Conservation (phyloP, 1,140 invertebrate genomes). For the Potamilus streckersoni region DNA sequence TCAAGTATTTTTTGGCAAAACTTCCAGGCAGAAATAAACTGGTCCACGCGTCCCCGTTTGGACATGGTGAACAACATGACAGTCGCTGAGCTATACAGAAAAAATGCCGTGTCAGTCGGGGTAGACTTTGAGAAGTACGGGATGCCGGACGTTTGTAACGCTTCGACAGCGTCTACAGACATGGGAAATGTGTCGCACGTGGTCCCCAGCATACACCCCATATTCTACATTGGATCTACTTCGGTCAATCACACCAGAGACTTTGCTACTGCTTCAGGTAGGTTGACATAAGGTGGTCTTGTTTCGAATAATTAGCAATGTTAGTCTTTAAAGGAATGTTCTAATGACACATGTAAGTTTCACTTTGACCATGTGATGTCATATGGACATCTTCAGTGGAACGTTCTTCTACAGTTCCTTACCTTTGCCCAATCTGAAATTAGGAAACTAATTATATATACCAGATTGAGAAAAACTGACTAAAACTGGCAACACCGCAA, state of each 20-base stretch:
- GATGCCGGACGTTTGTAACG: not conserved
- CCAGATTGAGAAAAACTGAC: no score
- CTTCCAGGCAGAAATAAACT: slow-evolving; percentile 13
- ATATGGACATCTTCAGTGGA: no score
- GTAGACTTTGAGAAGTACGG: slow-evolving; percentile 15
- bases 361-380: no score
- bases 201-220: slow-evolving; percentile 61
- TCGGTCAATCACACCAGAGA: slow-evolving; percentile 51
- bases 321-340: no score
- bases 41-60: slow-evolving; percentile 4
- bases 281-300: not conserved
- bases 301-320: no score
- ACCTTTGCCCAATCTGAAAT: no score
- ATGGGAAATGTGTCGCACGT: slow-evolving; percentile 64
- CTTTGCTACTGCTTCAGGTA: slow-evolving; percentile 49
- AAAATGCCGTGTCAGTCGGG: slow-evolving; percentile 1
- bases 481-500: no score
- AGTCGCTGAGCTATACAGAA: slow-evolving; percentile 3
- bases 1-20: no score
- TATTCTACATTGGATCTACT: slow-evolving; percentile 51
- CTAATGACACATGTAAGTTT: no score
- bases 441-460: no score
- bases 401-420: no score
- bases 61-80: slow-evolving; percentile 12
- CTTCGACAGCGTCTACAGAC: slow-evolving; percentile 36